Evolutionary conservation across 2,113 vertebrate genomes (phyloP), one percentile per base, ranked within the genome.

Genomic region (Dipodomys merriami): DNA sequence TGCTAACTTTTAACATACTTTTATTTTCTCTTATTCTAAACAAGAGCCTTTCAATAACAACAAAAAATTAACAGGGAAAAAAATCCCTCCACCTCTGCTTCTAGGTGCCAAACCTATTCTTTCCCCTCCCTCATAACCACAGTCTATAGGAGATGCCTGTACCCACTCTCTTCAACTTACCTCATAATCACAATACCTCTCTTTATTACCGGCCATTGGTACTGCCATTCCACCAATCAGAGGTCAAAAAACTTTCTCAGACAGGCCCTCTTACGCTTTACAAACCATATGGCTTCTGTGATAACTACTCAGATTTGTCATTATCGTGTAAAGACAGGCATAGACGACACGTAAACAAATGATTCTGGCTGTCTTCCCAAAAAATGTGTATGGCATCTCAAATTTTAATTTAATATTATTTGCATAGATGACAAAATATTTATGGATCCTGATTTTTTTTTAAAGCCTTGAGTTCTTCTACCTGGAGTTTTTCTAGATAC

Each of bases 361-460:
- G 8, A 29, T 76, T 71, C 60, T 91, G 62, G 4, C 79, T 92
- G 5, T 62, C 57, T 83, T 93, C 33, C n/a, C 81, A 72, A 60
- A 74, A 68, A 85, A 49, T 29, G 44, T 80, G 23, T 71, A 35
- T 15, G 5, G 16, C 35, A 22, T 39, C 20, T 60, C 16, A 88
- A 78, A 74, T 83, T 89, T 78, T 33, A 82, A 65, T 83, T 62
- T 79, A 94, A 64, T 23, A 20, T 64, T 64, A 83, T 39, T 29
- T 74, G 79, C 22, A 83, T 64, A n/a, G 39, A 27, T 18, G 78
- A 49, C 64, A 46, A 6, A 84, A 46, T 6, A 35, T 74, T 62
- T 16, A 83, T 68, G 79, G 76, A 9, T 83, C 6, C 11, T 77
- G 19, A 64, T 35, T 84, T 72, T 35, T 84, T 68, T 83, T 62